Base-by-base conservation (phyloP, 2,113 vertebrate species). In the Nothobranchius kuhntae region DNA sequence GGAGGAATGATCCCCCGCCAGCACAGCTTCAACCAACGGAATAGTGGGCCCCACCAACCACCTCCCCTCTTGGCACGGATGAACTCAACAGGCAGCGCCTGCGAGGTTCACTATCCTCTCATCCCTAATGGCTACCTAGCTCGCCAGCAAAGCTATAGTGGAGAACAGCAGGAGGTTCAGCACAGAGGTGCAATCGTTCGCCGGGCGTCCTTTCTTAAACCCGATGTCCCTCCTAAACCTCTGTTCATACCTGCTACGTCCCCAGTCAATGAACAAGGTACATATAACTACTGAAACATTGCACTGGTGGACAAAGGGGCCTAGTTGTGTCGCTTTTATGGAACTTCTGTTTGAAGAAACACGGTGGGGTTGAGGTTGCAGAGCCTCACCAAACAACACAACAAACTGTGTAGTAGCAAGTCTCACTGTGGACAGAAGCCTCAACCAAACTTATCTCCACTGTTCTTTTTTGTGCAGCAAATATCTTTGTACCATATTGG, bases 401-500 rank as follows among this genome's bases (percentile, higher is more conserved):
- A 62, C 17, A 26, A 45, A 53, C 61, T 21, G 13, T 1, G 75
- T 86, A 85, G 75, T 85, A 86, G 81, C 82, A 68, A 67, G 70
- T 73, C 78, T 86, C 83, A 83, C 87, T 77, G 75, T 84, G 82
- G 83, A 89, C 65, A 77, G 76, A 78, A 84, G 89, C 88, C 86
- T 92, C 90, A 89, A 89, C 83, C 79, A 87, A 87, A 89, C 83
- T 75, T 66, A 47, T 88, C 86, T 80, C 53, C 36, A n/a, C n/a
- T 47, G 62, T 50, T 70, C 61, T 61, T 9, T 84, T 87, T 87
- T 89, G 86, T 92, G 87, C 87, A 74, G 88, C 87, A 59, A 87
- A 90, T 92, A 92, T 92, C 90, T 92, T 92, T 94, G 92, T 94
- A 94, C 93, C 93, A 94, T 94, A 94, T 94, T 94, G 93, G 93